Conservation (phyloP, 2,113 vertebrate genomes). For the Camelus dromedarius region DNA sequence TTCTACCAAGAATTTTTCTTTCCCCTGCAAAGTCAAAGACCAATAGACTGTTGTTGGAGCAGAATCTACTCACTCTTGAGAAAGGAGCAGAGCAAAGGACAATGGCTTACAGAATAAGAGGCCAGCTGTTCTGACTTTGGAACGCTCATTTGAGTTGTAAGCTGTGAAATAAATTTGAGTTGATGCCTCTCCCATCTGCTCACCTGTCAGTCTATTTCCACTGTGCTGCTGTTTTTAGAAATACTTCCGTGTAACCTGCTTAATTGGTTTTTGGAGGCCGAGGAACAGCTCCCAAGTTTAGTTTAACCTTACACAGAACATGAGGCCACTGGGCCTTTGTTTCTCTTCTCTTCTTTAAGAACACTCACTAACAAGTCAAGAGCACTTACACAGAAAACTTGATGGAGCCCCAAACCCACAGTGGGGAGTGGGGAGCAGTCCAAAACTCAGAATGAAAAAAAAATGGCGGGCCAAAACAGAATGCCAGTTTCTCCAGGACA, state of each 20-base stretch:
- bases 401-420: not conserved
- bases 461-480: not conserved
- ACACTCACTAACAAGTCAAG: not conserved
- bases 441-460: not conserved
- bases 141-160: constrained; percentile 61
- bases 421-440: not conserved
- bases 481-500: not conserved
- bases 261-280: constrained; percentile 50
- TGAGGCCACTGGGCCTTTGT: not conserved
- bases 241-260: constrained; percentile 51
- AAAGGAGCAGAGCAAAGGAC: constrained; percentile 62
- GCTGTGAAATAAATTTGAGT: constrained; percentile 71
- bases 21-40: constrained; percentile 48
- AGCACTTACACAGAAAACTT: not conserved
- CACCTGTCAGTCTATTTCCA: constrained; percentile 59
- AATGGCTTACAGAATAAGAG: constrained; percentile 47
- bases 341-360: not conserved
- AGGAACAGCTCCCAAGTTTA: constrained; percentile 49
- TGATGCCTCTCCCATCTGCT: constrained; percentile 68
- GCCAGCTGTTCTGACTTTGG: constrained; percentile 69
- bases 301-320: not conserved
- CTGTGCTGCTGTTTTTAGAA: constrained; percentile 34
- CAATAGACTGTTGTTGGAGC: not conserved
- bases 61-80: constrained; percentile 51
- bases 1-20: constrained; percentile 55